These are phyloP conservation scores for Gallinago media DNA, from an alignment of 2,113 vertebrate genomes.

Conservation along the genomic window DNA sequence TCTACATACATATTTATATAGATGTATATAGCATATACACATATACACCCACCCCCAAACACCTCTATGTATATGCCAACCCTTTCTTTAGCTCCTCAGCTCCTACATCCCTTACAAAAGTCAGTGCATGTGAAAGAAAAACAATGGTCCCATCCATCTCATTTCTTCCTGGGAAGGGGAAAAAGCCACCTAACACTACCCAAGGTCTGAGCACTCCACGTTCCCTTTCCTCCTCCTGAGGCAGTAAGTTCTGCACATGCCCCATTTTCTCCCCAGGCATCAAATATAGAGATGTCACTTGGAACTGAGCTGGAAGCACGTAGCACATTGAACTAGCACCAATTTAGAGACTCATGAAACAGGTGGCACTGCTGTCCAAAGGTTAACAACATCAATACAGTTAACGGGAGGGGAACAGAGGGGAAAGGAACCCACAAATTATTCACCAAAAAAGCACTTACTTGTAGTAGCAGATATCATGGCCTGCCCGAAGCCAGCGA, in stretches of 20 bases:
- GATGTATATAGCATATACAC: neutral
- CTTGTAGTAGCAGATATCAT: slow-evolving; percentile 94
- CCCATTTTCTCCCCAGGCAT: neutral
- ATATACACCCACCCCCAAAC: neutral
- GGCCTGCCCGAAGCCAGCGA: slow-evolving; percentile 85
- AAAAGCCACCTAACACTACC: neutral
- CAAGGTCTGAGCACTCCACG: neutral
- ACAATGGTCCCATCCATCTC: neutral
- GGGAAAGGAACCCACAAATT: neutral
- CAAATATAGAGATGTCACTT: neutral
- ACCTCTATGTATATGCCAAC: neutral
- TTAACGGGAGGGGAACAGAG: neutral
- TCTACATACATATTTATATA: neutral
- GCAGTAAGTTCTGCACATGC: neutral
- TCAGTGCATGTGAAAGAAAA: neutral
- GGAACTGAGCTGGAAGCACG: neutral
- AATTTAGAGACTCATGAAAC: neutral
- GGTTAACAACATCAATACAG: neutral
- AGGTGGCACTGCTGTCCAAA: neutral
- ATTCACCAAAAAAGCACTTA: slow-evolving; percentile 59
- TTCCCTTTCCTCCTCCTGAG: neutral
- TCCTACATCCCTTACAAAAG: neutral
- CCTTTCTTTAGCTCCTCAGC: neutral
- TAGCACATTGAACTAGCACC: neutral
- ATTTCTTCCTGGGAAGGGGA: neutral